Base-by-base conservation (phyloP, 2,797 vertebrate genomes). In the Alectoris magna region DNA sequence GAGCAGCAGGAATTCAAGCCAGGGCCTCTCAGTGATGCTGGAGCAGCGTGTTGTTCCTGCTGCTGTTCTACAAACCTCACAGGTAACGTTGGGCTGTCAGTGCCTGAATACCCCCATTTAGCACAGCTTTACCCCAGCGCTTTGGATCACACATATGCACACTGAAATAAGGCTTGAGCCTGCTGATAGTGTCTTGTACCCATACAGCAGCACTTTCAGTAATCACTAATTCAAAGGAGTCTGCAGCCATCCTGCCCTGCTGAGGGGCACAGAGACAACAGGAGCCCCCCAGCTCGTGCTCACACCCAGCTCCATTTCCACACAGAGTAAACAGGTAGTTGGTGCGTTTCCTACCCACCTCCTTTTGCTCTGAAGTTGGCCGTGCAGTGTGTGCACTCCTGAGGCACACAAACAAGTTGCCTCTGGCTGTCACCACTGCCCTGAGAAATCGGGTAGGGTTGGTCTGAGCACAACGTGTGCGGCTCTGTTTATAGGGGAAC, bases 1-100 rank as follows among this genome's bases (percentile, higher is more conserved):
- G 64, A 84, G 84, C 72, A 96, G 81, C 63, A 84, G 88, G 77
- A 92, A 91, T 95, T 87, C 91, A 95, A 95, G 10, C 75, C 79
- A 48, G 72, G 82, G 88, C 87, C 81, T 85, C 84, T 70, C 72
- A 94, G 84, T 46, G 27, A 62, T 49, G 89, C 92, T 46, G 89
- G 75, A 93, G 48, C 72, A 84, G 88, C 59, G 34, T 14, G 0
- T 34, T 67, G 72, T 72, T 82, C 7, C 66, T 82, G 85, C 84
- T 93, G 94, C 72, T 78, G 0, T 69, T 69, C 58, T 10, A 2
- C 1, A 49, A 72, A 51, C 23, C 88, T 90, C 68, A 8, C 87
- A 71, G 87, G 31, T n/a, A 58, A n/a, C 12, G 8, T 5, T 4
- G 56, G 55, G 31, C 55, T n/a, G 88, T 79, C 13, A 84, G 68